These are phyloP conservation scores for Galerucella calmariensis DNA, from an alignment of 2,888 invertebrate species.

Conservation along the genomic window DNA sequence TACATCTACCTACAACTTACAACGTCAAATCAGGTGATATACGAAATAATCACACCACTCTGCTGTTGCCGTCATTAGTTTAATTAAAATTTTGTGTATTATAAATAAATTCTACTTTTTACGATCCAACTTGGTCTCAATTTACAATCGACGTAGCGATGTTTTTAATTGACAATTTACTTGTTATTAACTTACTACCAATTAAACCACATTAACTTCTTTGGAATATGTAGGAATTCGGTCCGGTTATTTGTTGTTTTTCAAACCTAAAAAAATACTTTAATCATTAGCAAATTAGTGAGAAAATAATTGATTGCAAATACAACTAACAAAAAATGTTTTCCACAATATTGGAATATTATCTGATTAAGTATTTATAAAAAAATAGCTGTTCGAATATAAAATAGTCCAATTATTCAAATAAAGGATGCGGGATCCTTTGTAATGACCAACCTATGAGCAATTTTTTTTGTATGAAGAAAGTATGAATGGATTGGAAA, in stretches of 20 bases:
- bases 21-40: constrained; percentile 46
- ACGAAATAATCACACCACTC: constrained; percentile 25
- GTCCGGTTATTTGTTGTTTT: not conserved
- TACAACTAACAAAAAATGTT: no score
- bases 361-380: no score
- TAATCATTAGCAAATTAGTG: no score
- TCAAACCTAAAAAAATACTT: not conserved
- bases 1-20: constrained; percentile 31
- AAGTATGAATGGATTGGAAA: no score
- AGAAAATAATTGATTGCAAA: no score
- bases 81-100: constrained; percentile 2
- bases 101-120: constrained; percentile 2
- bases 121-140: not conserved
- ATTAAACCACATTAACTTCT: not conserved
- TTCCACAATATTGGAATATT: no score
- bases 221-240: not conserved
- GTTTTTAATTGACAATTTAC: not conserved
- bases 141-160: not conserved
- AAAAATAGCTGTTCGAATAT: no score
- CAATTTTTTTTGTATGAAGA: no score
- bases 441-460: no score
- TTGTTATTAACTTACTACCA: not conserved
- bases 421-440: no score
- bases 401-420: no score
- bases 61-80: constrained; percentile 17